Conservation (phyloP, 1,140 invertebrate species). For the Drosophila malerkotliana region DNA sequence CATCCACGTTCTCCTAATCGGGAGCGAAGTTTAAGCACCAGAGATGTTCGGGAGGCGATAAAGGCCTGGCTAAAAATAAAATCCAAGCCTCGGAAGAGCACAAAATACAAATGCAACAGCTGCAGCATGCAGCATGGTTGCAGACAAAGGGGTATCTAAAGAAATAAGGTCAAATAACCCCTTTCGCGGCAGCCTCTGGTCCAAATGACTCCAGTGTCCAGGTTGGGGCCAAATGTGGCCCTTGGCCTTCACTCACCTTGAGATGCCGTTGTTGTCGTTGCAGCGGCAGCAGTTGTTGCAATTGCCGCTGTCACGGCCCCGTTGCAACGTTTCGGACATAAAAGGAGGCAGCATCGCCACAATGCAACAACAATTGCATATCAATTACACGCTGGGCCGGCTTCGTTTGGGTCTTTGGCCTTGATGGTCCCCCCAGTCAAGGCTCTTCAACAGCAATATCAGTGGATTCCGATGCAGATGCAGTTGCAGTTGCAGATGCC, state of each 20-base stretch:
- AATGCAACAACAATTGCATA: constrained; percentile 52
- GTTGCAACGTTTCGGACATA: constrained; percentile 35
- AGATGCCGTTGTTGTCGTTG: constrained; percentile 65
- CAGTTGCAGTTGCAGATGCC: constrained; percentile 51
- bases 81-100: constrained; percentile 21
- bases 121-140: constrained; percentile 14
- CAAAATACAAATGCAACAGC: constrained; percentile 29
- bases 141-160: not conserved
- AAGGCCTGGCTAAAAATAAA: constrained; percentile 54
- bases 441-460: constrained; percentile 35
- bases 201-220: constrained; percentile 17
- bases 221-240: constrained; percentile 71
- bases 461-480: constrained; percentile 9
- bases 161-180: not conserved
- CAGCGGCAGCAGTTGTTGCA: constrained; percentile 22
- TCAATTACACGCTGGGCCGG: constrained; percentile 54
- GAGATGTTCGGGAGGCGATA: constrained; percentile 35
- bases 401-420: constrained; percentile 44
- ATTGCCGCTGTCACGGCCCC: constrained; percentile 36
- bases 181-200: constrained; percentile 7
- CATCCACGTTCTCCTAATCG: constrained; percentile 46
- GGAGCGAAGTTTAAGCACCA: constrained; percentile 48
- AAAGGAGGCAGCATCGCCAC: constrained; percentile 25
- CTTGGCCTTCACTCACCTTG: constrained; percentile 84
- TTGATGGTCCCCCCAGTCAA: constrained; percentile 46